These are phyloP conservation scores for Trematocara stigmaticum DNA, from an alignment of 2,113 vertebrate species.

Conservation along the genomic window DNA sequence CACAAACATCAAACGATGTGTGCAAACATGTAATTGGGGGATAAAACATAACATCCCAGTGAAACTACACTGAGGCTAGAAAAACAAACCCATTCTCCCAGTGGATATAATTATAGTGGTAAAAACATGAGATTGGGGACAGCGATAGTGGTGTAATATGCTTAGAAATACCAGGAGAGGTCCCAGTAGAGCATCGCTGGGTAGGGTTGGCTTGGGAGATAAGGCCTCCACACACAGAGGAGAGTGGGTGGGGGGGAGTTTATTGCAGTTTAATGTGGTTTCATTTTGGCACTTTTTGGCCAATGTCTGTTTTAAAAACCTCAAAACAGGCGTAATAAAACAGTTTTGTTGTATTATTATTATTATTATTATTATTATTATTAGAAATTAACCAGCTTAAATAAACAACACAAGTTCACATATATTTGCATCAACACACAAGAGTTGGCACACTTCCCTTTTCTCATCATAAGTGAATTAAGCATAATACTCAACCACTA, in stretches of 20 bases:
- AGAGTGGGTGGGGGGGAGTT: background rate
- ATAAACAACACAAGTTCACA: background rate
- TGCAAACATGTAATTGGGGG: slow-evolving; percentile 4
- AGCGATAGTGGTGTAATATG: slow-evolving; percentile 12
- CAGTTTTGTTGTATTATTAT: background rate
- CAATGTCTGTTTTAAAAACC: background rate
- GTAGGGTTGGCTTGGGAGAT: slow-evolving; percentile 9
- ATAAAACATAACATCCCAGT: slow-evolving; percentile 7
- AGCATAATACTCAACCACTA: background rate
- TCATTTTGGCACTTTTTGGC: background rate
- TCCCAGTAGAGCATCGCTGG: slow-evolving; percentile 12
- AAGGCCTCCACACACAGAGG: background rate
- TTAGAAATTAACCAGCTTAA: background rate
- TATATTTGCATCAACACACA: background rate
- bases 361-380: background rate
- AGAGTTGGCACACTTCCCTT: background rate
- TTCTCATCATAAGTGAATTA: background rate
- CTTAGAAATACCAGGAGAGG: slow-evolving; percentile 9
- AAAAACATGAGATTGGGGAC: slow-evolving; percentile 34
- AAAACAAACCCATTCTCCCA: slow-evolving; percentile 48
- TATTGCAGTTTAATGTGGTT: background rate
- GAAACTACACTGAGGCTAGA: background rate
- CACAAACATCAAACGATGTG: slow-evolving; percentile 22
- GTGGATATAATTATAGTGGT: slow-evolving; percentile 46
- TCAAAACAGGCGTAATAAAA: background rate